These are phyloP conservation scores for Phrynocephalus forsythii DNA, from an alignment of 2,797 vertebrate species.

Conservation along the genomic window DNA sequence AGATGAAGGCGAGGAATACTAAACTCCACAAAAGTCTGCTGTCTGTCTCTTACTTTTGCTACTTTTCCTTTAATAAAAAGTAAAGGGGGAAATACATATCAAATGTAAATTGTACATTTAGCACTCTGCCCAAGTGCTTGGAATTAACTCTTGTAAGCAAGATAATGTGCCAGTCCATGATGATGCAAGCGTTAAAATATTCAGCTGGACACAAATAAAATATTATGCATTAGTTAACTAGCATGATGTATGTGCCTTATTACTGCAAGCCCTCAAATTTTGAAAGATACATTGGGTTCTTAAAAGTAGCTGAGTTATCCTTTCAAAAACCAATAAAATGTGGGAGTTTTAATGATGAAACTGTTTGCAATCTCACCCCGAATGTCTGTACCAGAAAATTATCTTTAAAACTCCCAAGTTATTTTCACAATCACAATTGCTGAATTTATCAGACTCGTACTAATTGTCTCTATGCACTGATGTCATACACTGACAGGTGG, in stretches of 20 bases:
- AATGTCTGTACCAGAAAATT: neutral
- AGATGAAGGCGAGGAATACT: conserved; percentile 85
- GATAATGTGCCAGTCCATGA: conserved; percentile 40
- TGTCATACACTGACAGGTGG: no score
- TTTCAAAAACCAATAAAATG: neutral
- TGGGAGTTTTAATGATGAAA: neutral
- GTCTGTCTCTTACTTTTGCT: conserved; percentile 44
- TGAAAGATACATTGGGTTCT: neutral
- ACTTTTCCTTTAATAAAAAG: conserved; percentile 48
- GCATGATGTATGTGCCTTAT: neutral
- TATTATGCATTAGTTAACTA: neutral
- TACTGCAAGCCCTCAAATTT: neutral
- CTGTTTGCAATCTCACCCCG: neutral
- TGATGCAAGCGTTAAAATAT: conserved; percentile 17
- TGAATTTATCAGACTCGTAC: neutral
- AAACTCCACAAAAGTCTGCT: conserved; percentile 39
- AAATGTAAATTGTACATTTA: conserved; percentile 48
- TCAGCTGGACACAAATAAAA: conserved; percentile 27
- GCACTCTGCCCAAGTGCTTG: conserved; percentile 45
- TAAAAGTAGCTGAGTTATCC: neutral
- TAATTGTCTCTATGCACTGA: no score
- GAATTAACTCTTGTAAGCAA: conserved; percentile 68
- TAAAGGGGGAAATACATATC: conserved; percentile 12
- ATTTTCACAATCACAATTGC: neutral
- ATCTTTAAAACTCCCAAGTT: neutral